phyloP scores from a whole-genome alignment of 2,113 vertebrate genomes.

The Clupea harengus region DNA sequence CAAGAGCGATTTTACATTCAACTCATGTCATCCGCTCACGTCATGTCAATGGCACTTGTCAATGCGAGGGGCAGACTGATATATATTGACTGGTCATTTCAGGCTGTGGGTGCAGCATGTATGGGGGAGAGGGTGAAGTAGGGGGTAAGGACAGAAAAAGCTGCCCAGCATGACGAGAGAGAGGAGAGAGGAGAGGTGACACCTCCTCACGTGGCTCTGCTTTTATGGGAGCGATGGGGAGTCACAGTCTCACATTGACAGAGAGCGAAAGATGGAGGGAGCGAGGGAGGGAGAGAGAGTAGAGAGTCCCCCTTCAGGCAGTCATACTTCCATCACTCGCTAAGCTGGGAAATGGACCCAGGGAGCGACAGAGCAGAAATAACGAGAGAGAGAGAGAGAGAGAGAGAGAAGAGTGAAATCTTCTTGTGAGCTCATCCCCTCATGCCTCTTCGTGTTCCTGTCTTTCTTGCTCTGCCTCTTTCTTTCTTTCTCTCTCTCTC shows the following conservation, averaged over 20 bases:
- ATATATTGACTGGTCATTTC: neutral
- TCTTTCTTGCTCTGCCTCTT: neutral
- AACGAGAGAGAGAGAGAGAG: neutral
- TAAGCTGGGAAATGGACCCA: neutral
- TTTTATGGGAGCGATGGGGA: neutral
- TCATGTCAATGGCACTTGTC: neutral
- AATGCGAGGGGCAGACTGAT: neutral
- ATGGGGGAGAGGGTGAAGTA: neutral
- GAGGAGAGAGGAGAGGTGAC: neutral
- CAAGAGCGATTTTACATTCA: neutral
- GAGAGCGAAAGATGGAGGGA: neutral
- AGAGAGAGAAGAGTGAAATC: neutral
- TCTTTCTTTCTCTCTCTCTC: neutral
- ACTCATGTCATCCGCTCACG: neutral
- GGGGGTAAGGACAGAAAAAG: neutral
- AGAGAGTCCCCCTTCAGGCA: constrained; percentile 5
- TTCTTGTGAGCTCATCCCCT: neutral
- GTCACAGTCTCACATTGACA: neutral
- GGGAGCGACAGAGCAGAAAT: neutral
- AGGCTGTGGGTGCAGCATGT: neutral
- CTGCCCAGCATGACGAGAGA: neutral
- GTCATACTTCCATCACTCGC: constrained; percentile 5
- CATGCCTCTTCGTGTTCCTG: neutral
- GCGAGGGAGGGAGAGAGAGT: neutral
- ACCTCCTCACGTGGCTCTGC: neutral